Evolutionary conservation across 1,140 invertebrate genomes (phyloP).

Genomic region (Meloidogyne chitwoodi): DNA sequence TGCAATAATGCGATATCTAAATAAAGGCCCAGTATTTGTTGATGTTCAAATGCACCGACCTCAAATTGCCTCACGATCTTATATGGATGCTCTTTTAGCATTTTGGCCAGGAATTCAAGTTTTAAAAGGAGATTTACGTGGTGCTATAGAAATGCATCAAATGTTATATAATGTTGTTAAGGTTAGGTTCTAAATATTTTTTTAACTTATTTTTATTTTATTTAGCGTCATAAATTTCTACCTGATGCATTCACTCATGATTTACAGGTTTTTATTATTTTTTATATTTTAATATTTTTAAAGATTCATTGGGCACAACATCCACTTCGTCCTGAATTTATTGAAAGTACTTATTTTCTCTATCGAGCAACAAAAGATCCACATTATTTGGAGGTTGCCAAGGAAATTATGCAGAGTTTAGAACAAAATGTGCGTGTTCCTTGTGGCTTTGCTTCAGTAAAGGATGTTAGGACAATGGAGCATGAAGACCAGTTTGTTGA

Average conservation of each 20-base stretch:
- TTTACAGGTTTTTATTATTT: slow-evolving; percentile 84
- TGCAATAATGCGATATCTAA: slow-evolving; percentile 95
- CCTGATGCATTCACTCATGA: slow-evolving; percentile 94
- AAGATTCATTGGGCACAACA: slow-evolving; percentile 94
- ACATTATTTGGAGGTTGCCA: slow-evolving; percentile 75
- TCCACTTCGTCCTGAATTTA: slow-evolving; percentile 89
- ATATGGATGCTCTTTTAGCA: slow-evolving; percentile 91
- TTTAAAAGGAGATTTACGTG: slow-evolving; percentile 84
- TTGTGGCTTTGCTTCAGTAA: slow-evolving; percentile 92
- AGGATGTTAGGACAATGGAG: slow-evolving; percentile 82
- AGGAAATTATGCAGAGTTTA: slow-evolving; percentile 75
- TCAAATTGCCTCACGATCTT: slow-evolving; percentile 86
- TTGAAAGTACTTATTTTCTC: slow-evolving; percentile 95
- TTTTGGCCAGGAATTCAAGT: slow-evolving; percentile 93
- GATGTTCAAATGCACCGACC: slow-evolving; percentile 96
- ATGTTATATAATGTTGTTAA: slow-evolving; percentile 60
- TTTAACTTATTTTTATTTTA: slow-evolving; percentile 53
- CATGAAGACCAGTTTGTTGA: slow-evolving; percentile 70
- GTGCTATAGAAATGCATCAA: slow-evolving; percentile 88
- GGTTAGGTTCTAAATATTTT: slow-evolving; percentile 18
- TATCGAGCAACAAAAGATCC: slow-evolving; percentile 87
- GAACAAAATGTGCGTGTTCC: slow-evolving; percentile 84
- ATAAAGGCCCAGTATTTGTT: slow-evolving; percentile 83
- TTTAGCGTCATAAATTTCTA: slow-evolving; percentile 90
- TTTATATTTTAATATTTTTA: slow-evolving; percentile 70